Conservation (phyloP, 2,888 invertebrate genomes). For the Andrena minutula region DNA sequence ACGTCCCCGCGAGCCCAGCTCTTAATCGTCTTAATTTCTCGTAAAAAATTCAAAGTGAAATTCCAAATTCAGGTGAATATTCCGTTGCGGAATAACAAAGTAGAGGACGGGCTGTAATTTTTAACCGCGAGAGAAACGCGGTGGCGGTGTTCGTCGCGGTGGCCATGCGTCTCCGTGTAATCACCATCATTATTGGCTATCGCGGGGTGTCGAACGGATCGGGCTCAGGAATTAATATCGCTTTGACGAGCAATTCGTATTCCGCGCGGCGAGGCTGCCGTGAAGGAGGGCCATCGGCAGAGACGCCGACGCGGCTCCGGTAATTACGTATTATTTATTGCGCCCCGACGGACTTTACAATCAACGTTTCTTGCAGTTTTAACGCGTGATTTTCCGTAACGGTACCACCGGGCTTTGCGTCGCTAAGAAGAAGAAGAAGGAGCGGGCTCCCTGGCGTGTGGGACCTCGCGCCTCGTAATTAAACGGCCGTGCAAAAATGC, state of each 20-base stretch:
- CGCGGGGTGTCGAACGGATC: slow-evolving; percentile 52
- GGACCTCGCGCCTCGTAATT: slow-evolving; percentile 44
- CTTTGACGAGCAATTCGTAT: slow-evolving; percentile 59
- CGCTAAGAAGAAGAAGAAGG: not conserved
- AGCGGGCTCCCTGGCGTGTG: slow-evolving; percentile 28
- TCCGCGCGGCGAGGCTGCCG: slow-evolving; percentile 28
- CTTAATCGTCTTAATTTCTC: too few relatives aligned
- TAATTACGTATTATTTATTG: slow-evolving; percentile 60
- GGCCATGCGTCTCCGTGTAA: slow-evolving; percentile 42
- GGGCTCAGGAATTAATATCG: slow-evolving; percentile 68
- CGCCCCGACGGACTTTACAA: slow-evolving; percentile 30
- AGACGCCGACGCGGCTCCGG: slow-evolving; percentile 15
- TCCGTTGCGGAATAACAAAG: too few relatives aligned
- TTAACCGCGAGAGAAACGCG: slow-evolving; percentile 13
- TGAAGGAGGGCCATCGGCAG: slow-evolving; percentile 14
- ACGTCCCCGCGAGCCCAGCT: too few relatives aligned
- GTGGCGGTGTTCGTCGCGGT: slow-evolving; percentile 27
- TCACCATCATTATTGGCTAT: slow-evolving; percentile 73
- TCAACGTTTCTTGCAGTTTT: slow-evolving; percentile 39
- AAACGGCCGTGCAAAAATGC: slow-evolving; percentile 25
- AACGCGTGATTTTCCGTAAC: slow-evolving; percentile 55
- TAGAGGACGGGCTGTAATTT: not conserved
- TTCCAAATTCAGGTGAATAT: too few relatives aligned
- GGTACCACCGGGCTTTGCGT: slow-evolving; percentile 14
- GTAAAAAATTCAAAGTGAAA: too few relatives aligned